phyloP scores from a whole-genome alignment of 2,888 invertebrate species.

The Phragmatobia fuliginosa region DNA sequence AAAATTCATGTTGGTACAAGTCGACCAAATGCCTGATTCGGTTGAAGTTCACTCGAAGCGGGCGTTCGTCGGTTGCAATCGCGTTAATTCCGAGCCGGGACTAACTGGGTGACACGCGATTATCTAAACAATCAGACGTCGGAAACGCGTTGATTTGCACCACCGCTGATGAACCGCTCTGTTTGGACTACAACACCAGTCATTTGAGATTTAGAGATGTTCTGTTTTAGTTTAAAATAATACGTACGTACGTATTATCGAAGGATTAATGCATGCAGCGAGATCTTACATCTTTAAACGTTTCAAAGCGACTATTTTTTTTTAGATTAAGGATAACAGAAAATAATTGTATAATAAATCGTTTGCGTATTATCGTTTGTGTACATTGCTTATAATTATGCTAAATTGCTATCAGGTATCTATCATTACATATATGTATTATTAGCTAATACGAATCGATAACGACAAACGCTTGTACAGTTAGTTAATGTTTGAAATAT shows the following conservation, averaged over 20 bases:
- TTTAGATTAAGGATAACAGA: no score
- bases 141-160: constrained; percentile 60
- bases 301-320: no score
- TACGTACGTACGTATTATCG: constrained; percentile 5
- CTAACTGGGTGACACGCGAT: constrained; percentile 66
- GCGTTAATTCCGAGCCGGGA: constrained; percentile 58
- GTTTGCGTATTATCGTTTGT: no score
- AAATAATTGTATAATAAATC: no score
- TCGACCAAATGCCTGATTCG: constrained; percentile 34
- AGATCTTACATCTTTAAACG: no score
- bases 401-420: no score
- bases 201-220: constrained; percentile 37
- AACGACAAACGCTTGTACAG: no score
- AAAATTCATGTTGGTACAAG: constrained; percentile 26
- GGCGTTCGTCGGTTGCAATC: constrained; percentile 52
- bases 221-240: constrained; percentile 19
- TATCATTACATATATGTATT: no score
- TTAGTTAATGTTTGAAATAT: no score
- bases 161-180: constrained; percentile 58
- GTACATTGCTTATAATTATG: no score
- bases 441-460: no score
- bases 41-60: constrained; percentile 45
- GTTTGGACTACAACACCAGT: constrained; percentile 45
- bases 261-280: neutral
- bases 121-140: constrained; percentile 68